Base-by-base conservation (phyloP, 2,888 invertebrate genomes). In the Acholoe squamosa region DNA sequence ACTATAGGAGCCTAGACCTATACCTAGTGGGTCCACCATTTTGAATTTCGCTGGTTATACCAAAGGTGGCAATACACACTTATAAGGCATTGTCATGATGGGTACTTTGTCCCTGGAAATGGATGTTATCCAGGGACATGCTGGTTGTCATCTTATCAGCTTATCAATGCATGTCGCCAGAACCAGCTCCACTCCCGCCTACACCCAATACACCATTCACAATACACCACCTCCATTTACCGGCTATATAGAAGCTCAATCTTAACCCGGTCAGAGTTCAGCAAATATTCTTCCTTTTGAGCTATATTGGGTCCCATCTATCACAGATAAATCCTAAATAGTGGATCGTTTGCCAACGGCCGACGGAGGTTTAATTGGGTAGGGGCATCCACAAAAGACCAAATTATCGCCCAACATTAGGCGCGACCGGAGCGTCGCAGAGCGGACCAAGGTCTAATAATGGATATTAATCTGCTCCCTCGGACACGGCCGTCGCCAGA, bases 321-420 rank as follows among this genome's bases (percentile, higher is more conserved):
- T 16, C 1, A 1, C 51, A 5, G 84, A 52, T 7, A 54, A 86
- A 86, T 86, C 86, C 86, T 54, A 86, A 86, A 86, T 54, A 86
- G 86, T 28, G 56, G 86, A 54, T 25, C 54, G 7, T 52, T 54
- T 86, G 52, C 19, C 86, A 19, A 25, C 54, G 28, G 1, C 14
- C 52, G 52, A 19, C 52, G 52, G 14, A 34, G 43, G 22, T 86
- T 28, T 86, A 86, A 86, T 86, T 86, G 86, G 33, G 86, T 86
- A 25, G 28, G 86, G 84, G 52, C 86, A 14, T 31, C 86, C 56
- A 86, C 86, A 86, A 86, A 86, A 86, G 86, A 86, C 86, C 52
- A 28, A 86, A 86, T 86, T 86, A 86, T 86, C 86, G 86, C 86
- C 25, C 86, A 86, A 56, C 86, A 86, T 86, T 86, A 86, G 86